Evolutionary conservation across 2,888 invertebrate genomes (phyloP), one percentile per base, ranked within the genome.

Genomic region (Aethes cnicana): DNA sequence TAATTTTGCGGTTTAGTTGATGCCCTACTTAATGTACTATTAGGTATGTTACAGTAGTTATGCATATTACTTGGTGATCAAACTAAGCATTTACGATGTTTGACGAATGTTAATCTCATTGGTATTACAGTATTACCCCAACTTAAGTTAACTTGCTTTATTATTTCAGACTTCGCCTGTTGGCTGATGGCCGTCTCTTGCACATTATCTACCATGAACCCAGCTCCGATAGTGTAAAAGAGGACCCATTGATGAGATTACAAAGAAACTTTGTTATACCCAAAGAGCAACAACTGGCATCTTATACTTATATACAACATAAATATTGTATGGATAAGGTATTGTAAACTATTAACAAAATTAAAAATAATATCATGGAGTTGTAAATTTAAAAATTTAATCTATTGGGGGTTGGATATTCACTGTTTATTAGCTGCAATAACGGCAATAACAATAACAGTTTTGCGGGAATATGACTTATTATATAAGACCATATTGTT

Each of bases 321-420:
- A 93, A 94, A 77, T 96, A 96, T 74, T 96, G 96, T 69, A 90
- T 95, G 68, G 96, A 96, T 71, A 95, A 94, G 90, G 95, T 94
- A 65, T 68, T 74, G 55, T 58, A 30, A n/a, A 46, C 21, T 18
- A 35, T 12, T 21, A 32, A 17, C 12, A 33, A 11, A n/a, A n/a
- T n/a, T n/a, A n/a, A n/a, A n/a, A n/a, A n/a, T n/a, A n/a, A n/a
- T n/a, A n/a, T n/a, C n/a, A n/a, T n/a, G n/a, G n/a, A n/a, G n/a
- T n/a, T n/a, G n/a, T n/a, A n/a, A n/a, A n/a, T n/a, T n/a, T n/a
- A n/a, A n/a, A n/a, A n/a, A n/a, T n/a, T n/a, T n/a, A n/a, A n/a
- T n/a, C n/a, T n/a, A n/a, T n/a, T n/a, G n/a, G n/a, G n/a, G n/a
- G n/a, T n/a, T n/a, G n/a, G n/a, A n/a, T n/a, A n/a, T n/a, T n/a